These are phyloP conservation scores for Noturus placidus DNA, from an alignment of 2,113 vertebrate species.

Conservation along the genomic window DNA sequence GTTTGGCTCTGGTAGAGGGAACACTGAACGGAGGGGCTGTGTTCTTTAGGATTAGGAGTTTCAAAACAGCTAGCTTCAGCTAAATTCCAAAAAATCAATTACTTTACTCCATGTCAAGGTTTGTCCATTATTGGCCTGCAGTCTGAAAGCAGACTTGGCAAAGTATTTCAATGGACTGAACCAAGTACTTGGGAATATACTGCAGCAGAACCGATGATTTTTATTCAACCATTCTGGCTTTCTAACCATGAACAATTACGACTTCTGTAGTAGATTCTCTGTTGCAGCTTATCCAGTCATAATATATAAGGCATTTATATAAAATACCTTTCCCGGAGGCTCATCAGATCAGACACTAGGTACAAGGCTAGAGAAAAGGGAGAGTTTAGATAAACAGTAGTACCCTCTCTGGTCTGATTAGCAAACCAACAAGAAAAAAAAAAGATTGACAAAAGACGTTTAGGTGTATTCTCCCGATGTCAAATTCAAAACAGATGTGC, in stretches of 20 bases:
- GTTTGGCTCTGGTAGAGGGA: neutral
- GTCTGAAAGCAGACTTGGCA: neutral
- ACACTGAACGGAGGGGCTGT: neutral
- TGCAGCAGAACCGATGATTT: neutral
- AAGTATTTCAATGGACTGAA: neutral
- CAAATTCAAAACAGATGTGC: neutral
- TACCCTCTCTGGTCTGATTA: neutral
- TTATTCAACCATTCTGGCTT: neutral
- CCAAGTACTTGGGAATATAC: neutral
- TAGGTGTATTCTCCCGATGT: neutral
- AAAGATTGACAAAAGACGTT: neutral
- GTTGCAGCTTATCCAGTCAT: neutral
- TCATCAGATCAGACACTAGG: neutral
- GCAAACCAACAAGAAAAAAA: neutral
- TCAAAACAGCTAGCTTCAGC: slow-evolving; percentile 16
- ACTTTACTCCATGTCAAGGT: neutral
- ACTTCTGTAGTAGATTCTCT: neutral
- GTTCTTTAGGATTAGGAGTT: neutral
- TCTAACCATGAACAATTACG: neutral
- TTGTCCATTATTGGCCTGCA: neutral
- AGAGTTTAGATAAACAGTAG: neutral
- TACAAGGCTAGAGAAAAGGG: neutral
- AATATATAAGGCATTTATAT: neutral
- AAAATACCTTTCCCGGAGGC: neutral
- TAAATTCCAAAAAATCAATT: slow-evolving; percentile 1